Evolutionary conservation across 2,113 vertebrate genomes (phyloP).

Genomic region (Nanorana parkeri): DNA sequence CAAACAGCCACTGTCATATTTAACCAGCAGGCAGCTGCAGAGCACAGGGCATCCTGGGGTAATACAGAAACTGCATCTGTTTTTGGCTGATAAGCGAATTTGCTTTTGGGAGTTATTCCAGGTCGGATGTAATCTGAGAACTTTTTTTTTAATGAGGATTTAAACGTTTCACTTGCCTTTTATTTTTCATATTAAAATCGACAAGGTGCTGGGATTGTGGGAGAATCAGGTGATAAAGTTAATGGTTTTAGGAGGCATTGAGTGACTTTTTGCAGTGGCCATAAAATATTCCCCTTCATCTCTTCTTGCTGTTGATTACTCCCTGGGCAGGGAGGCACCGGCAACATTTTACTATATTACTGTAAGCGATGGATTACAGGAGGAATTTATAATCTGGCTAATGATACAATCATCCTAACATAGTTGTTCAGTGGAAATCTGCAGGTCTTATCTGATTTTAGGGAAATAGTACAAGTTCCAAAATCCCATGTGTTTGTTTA

Average conservation of each 20-base stretch:
- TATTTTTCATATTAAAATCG: slow-evolving; percentile 43
- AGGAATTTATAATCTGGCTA: too few relatives aligned
- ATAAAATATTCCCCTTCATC: slow-evolving; percentile 17
- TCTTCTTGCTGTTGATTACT: neutral
- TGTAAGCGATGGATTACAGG: neutral
- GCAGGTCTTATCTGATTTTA: too few relatives aligned
- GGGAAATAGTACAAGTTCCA: too few relatives aligned
- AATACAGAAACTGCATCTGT: slow-evolving; percentile 34
- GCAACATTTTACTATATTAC: neutral
- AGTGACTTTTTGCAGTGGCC: neutral
- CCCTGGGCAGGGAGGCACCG: neutral
- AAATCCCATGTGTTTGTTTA: too few relatives aligned
- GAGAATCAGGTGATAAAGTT: slow-evolving; percentile 19
- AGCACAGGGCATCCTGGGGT: slow-evolving; percentile 16
- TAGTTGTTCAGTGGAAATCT: too few relatives aligned
- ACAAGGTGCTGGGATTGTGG: slow-evolving; percentile 1
- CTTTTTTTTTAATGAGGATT: slow-evolving; percentile 28
- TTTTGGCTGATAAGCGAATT: slow-evolving; percentile 48
- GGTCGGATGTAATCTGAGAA: slow-evolving; percentile 25
- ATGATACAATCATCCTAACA: too few relatives aligned
- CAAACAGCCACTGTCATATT: slow-evolving; percentile 12
- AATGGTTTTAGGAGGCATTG: slow-evolving; percentile 27
- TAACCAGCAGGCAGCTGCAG: neutral
- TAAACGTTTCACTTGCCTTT: neutral
- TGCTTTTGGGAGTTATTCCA: slow-evolving; percentile 29